phyloP scores from a whole-genome alignment of 30 jellyfish, hydroid and myxozoan genomes.

The Cassiopea andromeda region DNA sequence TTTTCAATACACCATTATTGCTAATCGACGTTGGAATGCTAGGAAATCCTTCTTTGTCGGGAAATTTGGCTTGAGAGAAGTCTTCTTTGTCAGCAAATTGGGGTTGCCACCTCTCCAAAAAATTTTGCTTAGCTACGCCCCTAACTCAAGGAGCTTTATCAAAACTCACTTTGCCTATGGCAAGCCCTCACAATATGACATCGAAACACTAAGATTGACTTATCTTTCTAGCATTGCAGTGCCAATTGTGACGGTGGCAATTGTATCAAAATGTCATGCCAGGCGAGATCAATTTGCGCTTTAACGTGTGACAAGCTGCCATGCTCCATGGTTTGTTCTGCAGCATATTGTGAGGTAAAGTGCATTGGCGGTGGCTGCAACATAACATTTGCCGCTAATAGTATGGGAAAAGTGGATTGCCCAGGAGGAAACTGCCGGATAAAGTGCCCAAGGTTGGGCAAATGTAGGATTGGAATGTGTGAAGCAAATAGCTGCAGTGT shows the following conservation, averaged over 20 bases:
- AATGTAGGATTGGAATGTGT: background rate
- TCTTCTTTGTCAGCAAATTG: too few relatives aligned
- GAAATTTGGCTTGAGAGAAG: too few relatives aligned
- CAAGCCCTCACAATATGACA: too few relatives aligned
- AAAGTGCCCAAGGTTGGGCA: background rate
- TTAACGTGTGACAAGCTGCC: background rate
- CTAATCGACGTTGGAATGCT: too few relatives aligned
- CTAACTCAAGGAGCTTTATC: too few relatives aligned
- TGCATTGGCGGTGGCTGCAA: conserved; percentile 31
- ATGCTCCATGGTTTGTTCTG: conserved; percentile 8
- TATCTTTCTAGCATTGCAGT: background rate
- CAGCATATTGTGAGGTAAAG: background rate
- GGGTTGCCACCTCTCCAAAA: too few relatives aligned
- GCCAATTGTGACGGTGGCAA: conserved; percentile 19
- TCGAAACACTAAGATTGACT: too few relatives aligned
- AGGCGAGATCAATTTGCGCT: background rate
- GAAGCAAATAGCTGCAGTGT: background rate
- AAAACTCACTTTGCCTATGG: too few relatives aligned
- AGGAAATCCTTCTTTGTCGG: too few relatives aligned
- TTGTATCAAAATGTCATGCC: conserved; percentile 17
- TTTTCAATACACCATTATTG: too few relatives aligned
- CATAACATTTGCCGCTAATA: background rate
- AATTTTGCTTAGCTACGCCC: too few relatives aligned
- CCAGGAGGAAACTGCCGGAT: conserved; percentile 22
- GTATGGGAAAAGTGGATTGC: background rate